Evolutionary conservation across 2,797 vertebrate genomes (phyloP).

Genomic region (Varecia variegata): DNA sequence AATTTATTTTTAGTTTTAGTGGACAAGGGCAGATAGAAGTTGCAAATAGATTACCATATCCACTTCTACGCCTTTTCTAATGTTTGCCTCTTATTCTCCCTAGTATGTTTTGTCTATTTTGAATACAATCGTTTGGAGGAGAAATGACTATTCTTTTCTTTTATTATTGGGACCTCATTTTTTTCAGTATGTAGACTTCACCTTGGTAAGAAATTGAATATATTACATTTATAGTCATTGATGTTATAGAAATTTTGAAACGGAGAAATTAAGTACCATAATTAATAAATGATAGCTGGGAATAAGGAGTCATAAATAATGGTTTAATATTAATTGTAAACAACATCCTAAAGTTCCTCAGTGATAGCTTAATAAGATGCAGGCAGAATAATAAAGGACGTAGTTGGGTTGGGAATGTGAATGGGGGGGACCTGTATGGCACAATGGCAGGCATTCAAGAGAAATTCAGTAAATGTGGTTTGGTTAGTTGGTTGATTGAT

Average conservation of each 20-base stretch:
- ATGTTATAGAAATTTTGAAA: slow-evolving; percentile 21
- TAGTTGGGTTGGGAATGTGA: not conserved
- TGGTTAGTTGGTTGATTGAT: not conserved
- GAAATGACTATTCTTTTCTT: not conserved
- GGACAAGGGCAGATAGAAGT: slow-evolving; percentile 33
- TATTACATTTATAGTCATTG: not conserved
- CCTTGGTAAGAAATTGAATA: not conserved
- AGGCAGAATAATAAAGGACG: not conserved
- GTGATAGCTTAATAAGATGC: not conserved
- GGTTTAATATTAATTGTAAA: not conserved
- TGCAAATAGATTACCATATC: not conserved
- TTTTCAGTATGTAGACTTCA: not conserved
- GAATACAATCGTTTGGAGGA: slow-evolving; percentile 13
- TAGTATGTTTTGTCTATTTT: slow-evolving; percentile 23
- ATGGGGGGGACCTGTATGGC: not conserved
- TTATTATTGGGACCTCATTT: not conserved
- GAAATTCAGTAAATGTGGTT: not conserved
- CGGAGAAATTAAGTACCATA: not conserved
- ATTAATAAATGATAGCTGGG: slow-evolving; percentile 16
- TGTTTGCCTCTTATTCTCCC: not conserved
- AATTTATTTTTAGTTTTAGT: slow-evolving; percentile 59
- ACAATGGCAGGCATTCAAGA: not conserved
- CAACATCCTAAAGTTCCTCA: not conserved
- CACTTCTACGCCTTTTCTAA: not conserved
- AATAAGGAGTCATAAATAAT: not conserved